phyloP scores from a whole-genome alignment of 2,888 invertebrate genomes.

The Terebella lapidaria region DNA sequence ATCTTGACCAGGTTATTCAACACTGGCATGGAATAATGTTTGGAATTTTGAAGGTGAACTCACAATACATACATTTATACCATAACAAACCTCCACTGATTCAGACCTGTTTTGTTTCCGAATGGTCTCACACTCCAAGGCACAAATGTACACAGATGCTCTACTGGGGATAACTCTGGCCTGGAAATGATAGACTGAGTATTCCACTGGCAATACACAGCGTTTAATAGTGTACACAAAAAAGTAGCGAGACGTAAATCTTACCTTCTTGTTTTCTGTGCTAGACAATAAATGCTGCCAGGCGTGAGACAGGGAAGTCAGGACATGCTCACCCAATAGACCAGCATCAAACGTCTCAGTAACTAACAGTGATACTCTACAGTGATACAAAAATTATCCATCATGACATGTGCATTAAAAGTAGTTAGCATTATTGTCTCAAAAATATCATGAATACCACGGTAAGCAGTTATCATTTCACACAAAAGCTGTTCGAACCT shows the following conservation, averaged over 20 bases:
- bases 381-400: neutral
- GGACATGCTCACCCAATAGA: constrained; percentile 70
- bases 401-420: neutral
- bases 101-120: constrained; percentile 56
- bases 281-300: constrained; percentile 57
- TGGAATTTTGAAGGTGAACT: too few species aligned
- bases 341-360: constrained; percentile 79
- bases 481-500: constrained; percentile 40
- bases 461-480: neutral
- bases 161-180: constrained; percentile 49
- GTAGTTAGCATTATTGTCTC: too few species aligned
- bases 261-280: neutral
- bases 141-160: constrained; percentile 62
- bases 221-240: neutral
- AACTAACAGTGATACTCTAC: constrained; percentile 62
- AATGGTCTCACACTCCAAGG: constrained; percentile 60
- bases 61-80: too few species aligned
- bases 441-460: too few species aligned
- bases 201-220: constrained; percentile 54
- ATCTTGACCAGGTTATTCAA: too few species aligned
- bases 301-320: constrained; percentile 65
- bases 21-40: too few species aligned
- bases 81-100: too few species aligned
- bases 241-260: neutral
- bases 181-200: constrained; percentile 52